phyloP scores from a whole-genome alignment of 2,888 invertebrate species.

The Herminia tarsipennalis region DNA sequence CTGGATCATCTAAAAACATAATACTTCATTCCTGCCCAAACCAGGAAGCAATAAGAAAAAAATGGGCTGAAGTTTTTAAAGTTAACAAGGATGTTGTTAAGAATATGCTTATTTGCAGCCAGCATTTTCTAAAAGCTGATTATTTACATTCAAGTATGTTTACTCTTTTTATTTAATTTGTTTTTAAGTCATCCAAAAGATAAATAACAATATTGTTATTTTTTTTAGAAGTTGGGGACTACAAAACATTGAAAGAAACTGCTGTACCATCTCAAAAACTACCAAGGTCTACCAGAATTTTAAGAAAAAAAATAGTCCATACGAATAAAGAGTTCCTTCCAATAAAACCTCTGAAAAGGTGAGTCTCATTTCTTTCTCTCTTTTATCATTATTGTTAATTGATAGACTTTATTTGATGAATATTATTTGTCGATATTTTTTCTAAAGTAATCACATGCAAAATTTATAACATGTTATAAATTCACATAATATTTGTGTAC shows the following conservation, averaged over 20 bases:
- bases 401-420: too few species aligned
- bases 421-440: too few species aligned
- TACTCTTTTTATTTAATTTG: too few species aligned
- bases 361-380: not conserved
- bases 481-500: too few species aligned
- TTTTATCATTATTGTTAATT: too few species aligned
- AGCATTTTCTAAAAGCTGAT: conserved; percentile 32
- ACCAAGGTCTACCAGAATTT: conserved; percentile 17
- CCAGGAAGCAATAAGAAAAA: conserved; percentile 29
- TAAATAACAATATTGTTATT: too few species aligned
- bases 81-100: conserved; percentile 30
- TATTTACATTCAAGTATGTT: conserved; percentile 34
- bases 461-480: too few species aligned
- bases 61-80: conserved; percentile 38
- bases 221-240: conserved; percentile 27
- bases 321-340: conserved; percentile 4
- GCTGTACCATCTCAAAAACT: conserved; percentile 36
- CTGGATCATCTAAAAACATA: conserved; percentile 22
- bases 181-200: too few species aligned
- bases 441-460: too few species aligned
- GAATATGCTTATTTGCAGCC: conserved; percentile 36
- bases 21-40: conserved; percentile 35
- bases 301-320: conserved; percentile 7
- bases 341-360: conserved; percentile 6
- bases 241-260: conserved; percentile 25